Percentiles rank a stretch among this genome's conserved stretches.
These are phyloP conservation scores for Malurus cyaneus DNA, from an alignment of 2,113 vertebrate species.

Conservation along the genomic window DNA sequence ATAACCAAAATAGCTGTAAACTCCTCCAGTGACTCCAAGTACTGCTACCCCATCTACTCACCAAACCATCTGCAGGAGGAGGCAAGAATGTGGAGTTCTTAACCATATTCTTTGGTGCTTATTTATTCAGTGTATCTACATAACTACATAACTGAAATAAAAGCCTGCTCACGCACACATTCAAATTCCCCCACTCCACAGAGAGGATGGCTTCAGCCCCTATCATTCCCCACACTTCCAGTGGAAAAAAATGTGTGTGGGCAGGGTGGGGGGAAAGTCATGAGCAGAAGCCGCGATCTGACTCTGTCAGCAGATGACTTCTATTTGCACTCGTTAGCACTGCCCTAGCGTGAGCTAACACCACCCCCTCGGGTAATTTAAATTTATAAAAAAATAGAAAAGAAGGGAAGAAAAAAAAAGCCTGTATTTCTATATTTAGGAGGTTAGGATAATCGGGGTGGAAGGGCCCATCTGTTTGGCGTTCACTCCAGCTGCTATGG, in stretches of 20 bases:
- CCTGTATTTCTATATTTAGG: constrained; percentile 84
- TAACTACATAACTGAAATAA: neutral
- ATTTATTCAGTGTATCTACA: neutral
- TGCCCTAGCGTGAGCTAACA: constrained; percentile 76
- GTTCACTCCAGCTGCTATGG: constrained; percentile 79
- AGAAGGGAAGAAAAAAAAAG: neutral
- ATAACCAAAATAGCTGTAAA: neutral
- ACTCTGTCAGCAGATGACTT: constrained; percentile 76
- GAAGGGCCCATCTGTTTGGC: constrained; percentile 85
- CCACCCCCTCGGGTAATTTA: constrained; percentile 82
- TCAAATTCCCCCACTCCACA: neutral
- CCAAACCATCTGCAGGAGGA: neutral
- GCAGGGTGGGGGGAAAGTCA: constrained; percentile 17
- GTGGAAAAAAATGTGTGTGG: neutral
- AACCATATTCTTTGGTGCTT: neutral
- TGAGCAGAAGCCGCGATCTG: constrained; percentile 46
- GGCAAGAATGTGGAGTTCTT: neutral
- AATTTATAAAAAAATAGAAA: constrained; percentile 64
- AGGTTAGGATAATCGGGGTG: constrained; percentile 82
- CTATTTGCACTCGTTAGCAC: constrained; percentile 79
- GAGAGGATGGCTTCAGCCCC: neutral
- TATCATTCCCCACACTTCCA: neutral
- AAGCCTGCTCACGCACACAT: neutral
- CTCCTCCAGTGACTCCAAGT: neutral
- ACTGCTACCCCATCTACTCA: neutral